These are phyloP conservation scores for Sparus aurata DNA, from an alignment of 2,797 vertebrate genomes.

Conservation along the genomic window DNA sequence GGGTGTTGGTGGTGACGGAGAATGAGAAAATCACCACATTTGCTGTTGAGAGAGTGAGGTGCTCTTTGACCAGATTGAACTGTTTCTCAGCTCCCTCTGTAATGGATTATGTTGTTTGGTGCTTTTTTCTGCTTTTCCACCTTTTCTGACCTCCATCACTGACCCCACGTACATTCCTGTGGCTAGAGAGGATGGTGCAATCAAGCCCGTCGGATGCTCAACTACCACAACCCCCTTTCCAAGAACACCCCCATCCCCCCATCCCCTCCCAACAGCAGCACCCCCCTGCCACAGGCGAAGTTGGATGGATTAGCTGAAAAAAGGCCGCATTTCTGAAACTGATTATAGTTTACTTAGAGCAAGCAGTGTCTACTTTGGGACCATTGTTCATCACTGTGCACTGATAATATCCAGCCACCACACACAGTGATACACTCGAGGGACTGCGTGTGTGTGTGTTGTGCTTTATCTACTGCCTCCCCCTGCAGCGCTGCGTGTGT, in stretches of 20 bases:
- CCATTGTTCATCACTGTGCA: conserved; percentile 72
- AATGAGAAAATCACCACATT: not conserved
- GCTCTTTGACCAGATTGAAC: conserved; percentile 10
- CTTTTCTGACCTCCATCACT: conserved; percentile 21
- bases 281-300: conserved; percentile 8
- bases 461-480: conserved; percentile 40
- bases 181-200: conserved; percentile 3
- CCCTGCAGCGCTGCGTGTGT: not conserved
- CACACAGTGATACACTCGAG: conserved; percentile 58
- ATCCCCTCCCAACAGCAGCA: not conserved
- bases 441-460: conserved; percentile 45
- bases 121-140: conserved; percentile 13
- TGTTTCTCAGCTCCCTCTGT: conserved; percentile 1
- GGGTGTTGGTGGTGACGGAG: not conserved
- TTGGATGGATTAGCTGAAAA: conserved; percentile 46
- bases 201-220: conserved; percentile 14
- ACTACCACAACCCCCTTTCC: not conserved
- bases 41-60: not conserved
- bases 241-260: too few species aligned
- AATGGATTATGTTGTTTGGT: conserved; percentile 31
- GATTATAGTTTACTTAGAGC: conserved; percentile 83
- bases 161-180: conserved; percentile 10
- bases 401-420: conserved; percentile 67
- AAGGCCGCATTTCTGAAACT: conserved; percentile 66
- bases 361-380: conserved; percentile 36